Percentiles rank a stretch among this genome's conserved stretches.
phyloP scores from a whole-genome alignment of 2,888 invertebrate genomes.

The Rhimphoctona megacephalus region DNA sequence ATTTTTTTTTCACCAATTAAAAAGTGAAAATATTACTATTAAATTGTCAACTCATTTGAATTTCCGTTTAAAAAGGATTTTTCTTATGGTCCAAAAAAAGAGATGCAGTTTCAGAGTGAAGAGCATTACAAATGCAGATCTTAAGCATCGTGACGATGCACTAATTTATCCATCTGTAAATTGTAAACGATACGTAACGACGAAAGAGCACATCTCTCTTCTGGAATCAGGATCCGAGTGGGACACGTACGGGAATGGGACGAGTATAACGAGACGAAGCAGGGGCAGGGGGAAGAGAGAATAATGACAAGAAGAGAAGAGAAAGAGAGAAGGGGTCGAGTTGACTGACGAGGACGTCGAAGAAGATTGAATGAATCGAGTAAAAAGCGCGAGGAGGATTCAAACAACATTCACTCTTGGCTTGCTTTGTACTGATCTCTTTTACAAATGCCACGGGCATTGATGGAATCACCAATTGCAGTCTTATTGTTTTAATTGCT shows the following conservation, averaged over 20 bases:
- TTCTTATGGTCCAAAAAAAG: neutral
- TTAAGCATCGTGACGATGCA: neutral
- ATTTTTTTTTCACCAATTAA: too few species aligned
- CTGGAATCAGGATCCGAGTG: constrained; percentile 3
- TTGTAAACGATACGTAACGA: constrained; percentile 38
- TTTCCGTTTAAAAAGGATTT: neutral
- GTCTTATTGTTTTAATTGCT: constrained; percentile 83
- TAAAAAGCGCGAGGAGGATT: constrained; percentile 45
- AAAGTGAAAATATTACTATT: too few species aligned
- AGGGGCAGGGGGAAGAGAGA: neutral
- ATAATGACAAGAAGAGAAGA: constrained; percentile 54
- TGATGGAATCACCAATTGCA: constrained; percentile 83
- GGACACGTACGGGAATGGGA: constrained; percentile 26
- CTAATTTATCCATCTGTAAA: constrained; percentile 31
- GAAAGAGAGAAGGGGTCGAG: constrained; percentile 59
- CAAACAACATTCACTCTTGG: constrained; percentile 47
- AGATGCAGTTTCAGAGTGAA: neutral
- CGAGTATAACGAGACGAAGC: constrained; percentile 4
- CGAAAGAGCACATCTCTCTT: constrained; percentile 6
- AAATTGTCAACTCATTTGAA: too few species aligned
- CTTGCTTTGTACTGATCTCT: constrained; percentile 51
- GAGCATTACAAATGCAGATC: neutral
- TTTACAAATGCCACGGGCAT: constrained; percentile 73
- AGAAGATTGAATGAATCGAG: constrained; percentile 66
- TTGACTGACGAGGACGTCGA: constrained; percentile 56